Evolutionary conservation across 2,888 invertebrate species (phyloP).

Genomic region (Hirtodrosophila histrioides): DNA sequence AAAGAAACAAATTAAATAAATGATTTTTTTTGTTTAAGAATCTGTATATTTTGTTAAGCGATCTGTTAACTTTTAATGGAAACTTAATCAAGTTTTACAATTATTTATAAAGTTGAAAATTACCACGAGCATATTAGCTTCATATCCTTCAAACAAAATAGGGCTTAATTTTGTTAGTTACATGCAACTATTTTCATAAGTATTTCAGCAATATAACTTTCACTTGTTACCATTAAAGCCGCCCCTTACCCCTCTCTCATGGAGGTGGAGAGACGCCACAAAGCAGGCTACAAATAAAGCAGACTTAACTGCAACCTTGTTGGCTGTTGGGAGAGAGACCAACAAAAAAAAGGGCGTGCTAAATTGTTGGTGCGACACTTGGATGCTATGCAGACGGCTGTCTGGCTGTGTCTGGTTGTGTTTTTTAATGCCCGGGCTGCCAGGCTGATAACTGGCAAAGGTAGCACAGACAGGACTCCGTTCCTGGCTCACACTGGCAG

Average conservation of each 20-base stretch:
- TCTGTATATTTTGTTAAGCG: too few relatives aligned
- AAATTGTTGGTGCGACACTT: slow-evolving; percentile 69
- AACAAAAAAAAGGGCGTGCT: slow-evolving; percentile 54
- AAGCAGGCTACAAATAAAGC: slow-evolving; percentile 62
- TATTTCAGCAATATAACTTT: slow-evolving; percentile 37
- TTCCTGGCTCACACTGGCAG: slow-evolving; percentile 8
- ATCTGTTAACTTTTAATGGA: too few relatives aligned
- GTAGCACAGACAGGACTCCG: slow-evolving; percentile 41
- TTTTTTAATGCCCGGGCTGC: slow-evolving; percentile 59
- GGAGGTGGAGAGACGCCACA: slow-evolving; percentile 18
- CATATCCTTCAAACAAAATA: too few relatives aligned
- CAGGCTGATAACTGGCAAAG: slow-evolving; percentile 71
- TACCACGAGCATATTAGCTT: too few relatives aligned
- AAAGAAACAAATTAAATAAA: too few relatives aligned
- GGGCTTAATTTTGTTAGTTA: too few relatives aligned
- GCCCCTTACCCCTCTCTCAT: background rate
- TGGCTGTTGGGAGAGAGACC: slow-evolving; percentile 7
- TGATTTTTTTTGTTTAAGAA: too few relatives aligned
- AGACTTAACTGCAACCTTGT: slow-evolving; percentile 48
- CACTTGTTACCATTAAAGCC: slow-evolving; percentile 52
- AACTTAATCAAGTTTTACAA: too few relatives aligned
- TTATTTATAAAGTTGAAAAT: too few relatives aligned
- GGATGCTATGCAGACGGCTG: slow-evolving; percentile 42
- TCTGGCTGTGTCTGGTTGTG: slow-evolving; percentile 29
- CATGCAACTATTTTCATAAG: background rate